A percentile compares a stretch with the other conserved stretches of the same genome.
These are phyloP conservation scores for Cyclargus thomasi DNA, from an alignment of 1,140 invertebrate species.

Conservation along the genomic window DNA sequence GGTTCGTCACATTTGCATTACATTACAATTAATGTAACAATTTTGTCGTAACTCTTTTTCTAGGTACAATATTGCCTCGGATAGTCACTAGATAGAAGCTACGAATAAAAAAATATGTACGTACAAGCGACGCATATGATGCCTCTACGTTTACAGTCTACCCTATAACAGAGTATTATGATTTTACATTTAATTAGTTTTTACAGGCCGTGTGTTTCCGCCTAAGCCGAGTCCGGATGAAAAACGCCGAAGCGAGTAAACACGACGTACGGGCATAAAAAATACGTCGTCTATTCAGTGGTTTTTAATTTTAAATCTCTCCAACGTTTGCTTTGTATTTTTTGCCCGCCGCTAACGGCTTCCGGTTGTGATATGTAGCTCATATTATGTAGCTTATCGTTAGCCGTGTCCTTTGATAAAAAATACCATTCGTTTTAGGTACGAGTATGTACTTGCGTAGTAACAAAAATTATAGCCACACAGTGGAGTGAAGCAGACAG, in stretches of 20 bases:
- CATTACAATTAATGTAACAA: too few relatives aligned
- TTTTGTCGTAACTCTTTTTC: too few relatives aligned
- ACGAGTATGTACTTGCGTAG: neutral
- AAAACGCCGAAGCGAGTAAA: constrained; percentile 49
- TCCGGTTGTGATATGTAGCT: constrained; percentile 16
- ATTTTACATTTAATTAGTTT: constrained; percentile 2
- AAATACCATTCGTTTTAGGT: neutral
- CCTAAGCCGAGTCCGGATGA: constrained; percentile 56
- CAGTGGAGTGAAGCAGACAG: neutral
- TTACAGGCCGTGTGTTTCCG: constrained; percentile 28
- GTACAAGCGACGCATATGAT: too few relatives aligned
- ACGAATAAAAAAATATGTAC: too few relatives aligned
- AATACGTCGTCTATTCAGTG: constrained; percentile 51
- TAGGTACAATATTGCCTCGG: too few relatives aligned
- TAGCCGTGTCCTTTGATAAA: neutral
- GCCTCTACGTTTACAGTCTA: neutral
- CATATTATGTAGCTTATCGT: neutral
- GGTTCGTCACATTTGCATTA: too few relatives aligned
- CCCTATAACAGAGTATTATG: neutral
- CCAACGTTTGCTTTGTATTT: constrained; percentile 37
- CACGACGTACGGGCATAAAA: constrained; percentile 48
- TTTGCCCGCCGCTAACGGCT: constrained; percentile 20
- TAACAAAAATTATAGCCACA: neutral
- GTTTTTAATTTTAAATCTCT: constrained; percentile 56
- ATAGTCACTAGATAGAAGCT: too few relatives aligned